Evolutionary conservation across 2,888 invertebrate species (phyloP).

Genomic region (Eupithecia subfuscata): DNA sequence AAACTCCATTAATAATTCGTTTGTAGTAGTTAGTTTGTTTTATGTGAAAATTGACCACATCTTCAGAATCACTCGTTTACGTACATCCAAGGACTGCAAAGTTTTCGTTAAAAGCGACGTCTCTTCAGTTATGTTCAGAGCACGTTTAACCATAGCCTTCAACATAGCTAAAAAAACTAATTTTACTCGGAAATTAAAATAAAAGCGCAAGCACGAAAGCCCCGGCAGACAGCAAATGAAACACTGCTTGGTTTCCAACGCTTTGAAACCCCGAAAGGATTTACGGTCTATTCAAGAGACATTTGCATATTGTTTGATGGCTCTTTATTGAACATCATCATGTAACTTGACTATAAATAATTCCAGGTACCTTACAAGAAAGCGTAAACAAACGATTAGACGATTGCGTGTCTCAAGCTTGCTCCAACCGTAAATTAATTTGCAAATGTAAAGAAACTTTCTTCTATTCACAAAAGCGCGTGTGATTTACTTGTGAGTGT

Average conservation of each 20-base stretch:
- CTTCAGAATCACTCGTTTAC: constrained; percentile 43
- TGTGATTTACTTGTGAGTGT: neutral
- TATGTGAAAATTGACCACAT: constrained; percentile 12
- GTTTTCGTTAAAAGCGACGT: constrained; percentile 65
- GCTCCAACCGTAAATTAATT: constrained; percentile 59
- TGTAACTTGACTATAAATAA: constrained; percentile 78
- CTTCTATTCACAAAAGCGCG: constrained; percentile 2
- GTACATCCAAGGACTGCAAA: constrained; percentile 71
- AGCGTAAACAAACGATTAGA: constrained; percentile 79
- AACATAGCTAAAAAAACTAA: constrained; percentile 62
- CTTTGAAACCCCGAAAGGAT: constrained; percentile 61
- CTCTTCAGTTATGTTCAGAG: constrained; percentile 67
- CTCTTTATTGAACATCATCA: constrained; percentile 77
- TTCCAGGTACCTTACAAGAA: constrained; percentile 71
- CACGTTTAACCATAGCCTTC: constrained; percentile 76
- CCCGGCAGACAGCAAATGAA: constrained; percentile 64
- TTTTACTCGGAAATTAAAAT: constrained; percentile 47
- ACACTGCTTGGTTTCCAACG: constrained; percentile 67
- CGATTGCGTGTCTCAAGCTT: constrained; percentile 69
- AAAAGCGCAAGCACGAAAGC: constrained; percentile 66
- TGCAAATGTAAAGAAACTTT: constrained; percentile 30
- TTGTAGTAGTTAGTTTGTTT: neutral
- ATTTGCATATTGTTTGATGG: constrained; percentile 78
- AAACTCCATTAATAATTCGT: neutral
- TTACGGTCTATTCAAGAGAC: constrained; percentile 70